Percentiles rank a stretch among this genome's conserved stretches.
These are phyloP conservation scores for Acestrorhynchus altus DNA, from an alignment of 2,797 vertebrate species.

Conservation along the genomic window DNA sequence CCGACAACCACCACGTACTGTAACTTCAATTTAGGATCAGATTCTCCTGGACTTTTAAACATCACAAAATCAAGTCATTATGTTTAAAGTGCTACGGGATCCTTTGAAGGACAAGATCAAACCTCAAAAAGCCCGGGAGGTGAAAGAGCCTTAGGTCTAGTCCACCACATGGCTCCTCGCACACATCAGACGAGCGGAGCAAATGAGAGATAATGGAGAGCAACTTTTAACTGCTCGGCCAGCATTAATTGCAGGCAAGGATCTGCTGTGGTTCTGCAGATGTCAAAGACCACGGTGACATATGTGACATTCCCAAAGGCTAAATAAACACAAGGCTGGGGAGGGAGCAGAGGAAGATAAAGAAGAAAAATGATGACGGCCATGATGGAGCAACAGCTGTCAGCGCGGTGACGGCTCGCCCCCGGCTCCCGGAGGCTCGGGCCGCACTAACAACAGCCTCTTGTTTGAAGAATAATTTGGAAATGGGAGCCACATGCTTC, in stretches of 20 bases:
- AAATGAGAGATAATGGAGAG: constrained; percentile 72
- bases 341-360: constrained; percentile 21
- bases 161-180: not conserved
- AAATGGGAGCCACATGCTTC: constrained; percentile 79
- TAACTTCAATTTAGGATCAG: not conserved
- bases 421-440: not conserved
- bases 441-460: constrained; percentile 68
- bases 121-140: constrained; percentile 30
- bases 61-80: not conserved
- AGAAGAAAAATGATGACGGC: constrained; percentile 2
- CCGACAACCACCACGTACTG: not conserved
- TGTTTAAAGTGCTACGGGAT: not conserved
- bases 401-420: constrained; percentile 31
- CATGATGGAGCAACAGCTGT: constrained; percentile 67
- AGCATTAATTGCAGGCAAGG: constrained; percentile 68
- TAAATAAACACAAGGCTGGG: constrained; percentile 73
- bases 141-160: not conserved
- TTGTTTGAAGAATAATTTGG: constrained; percentile 74
- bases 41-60: not conserved
- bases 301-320: constrained; percentile 71
- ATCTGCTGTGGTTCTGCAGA: constrained; percentile 61
- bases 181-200: constrained; percentile 70
- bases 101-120: constrained; percentile 22
- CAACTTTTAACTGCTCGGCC: constrained; percentile 67
- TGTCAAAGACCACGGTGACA: constrained; percentile 65